A percentile compares a stretch with the other conserved stretches of the same genome.
Conservation (phyloP, 1,140 invertebrate species). For the Zaprionus lachaisei region DNA sequence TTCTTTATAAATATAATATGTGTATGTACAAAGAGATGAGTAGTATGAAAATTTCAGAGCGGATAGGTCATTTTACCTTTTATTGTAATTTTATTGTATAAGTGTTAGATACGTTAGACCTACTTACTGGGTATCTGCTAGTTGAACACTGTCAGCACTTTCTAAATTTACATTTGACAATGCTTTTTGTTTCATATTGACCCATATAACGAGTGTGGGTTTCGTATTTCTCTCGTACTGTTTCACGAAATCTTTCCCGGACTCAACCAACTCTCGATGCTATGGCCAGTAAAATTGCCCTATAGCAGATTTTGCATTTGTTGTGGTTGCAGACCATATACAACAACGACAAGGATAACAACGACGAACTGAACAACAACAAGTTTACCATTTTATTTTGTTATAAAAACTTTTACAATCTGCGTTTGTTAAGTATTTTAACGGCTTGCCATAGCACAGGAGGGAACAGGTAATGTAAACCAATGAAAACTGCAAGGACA, state of each 20-base stretch:
- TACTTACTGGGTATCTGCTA: not conserved
- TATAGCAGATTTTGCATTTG: slow-evolving; percentile 62
- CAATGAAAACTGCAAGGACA: slow-evolving; percentile 76
- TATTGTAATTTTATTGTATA: no score
- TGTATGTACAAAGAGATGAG: not conserved
- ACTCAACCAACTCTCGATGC: not conserved
- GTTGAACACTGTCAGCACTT: not conserved
- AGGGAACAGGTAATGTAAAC: slow-evolving; percentile 58
- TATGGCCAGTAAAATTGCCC: slow-evolving; percentile 53
- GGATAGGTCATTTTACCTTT: no score
- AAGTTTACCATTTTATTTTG: slow-evolving; percentile 72
- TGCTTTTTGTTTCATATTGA: slow-evolving; percentile 74
- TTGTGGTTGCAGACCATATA: slow-evolving; percentile 47
- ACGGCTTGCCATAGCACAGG: slow-evolving; percentile 50
- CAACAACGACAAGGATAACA: slow-evolving; percentile 37
- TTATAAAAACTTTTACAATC: slow-evolving; percentile 81
- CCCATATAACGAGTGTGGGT: slow-evolving; percentile 65
- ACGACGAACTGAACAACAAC: slow-evolving; percentile 45
- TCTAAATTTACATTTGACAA: not conserved
- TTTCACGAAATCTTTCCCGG: not conserved
- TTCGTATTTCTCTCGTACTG: not conserved
- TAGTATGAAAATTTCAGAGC: no score
- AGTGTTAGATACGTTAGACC: no score
- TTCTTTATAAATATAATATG: not conserved
- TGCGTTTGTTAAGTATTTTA: slow-evolving; percentile 83